A percentile compares a stretch with the other conserved stretches of the same genome.
These are phyloP conservation scores for Uloborus plumipes DNA, from an alignment of 2,888 invertebrate genomes.

Conservation along the genomic window DNA sequence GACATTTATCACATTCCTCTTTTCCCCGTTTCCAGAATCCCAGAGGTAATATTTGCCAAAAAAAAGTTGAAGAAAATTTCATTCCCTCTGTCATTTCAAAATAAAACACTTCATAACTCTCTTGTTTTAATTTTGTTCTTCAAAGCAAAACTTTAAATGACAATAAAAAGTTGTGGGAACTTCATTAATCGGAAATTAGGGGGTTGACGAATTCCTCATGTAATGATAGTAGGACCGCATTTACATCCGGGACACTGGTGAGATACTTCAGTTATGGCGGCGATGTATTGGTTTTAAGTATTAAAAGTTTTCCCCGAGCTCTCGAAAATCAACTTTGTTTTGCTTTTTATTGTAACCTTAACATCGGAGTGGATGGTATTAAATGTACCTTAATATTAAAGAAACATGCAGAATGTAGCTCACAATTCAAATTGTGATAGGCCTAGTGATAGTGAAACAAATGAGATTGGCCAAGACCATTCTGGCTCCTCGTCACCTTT, in stretches of 20 bases:
- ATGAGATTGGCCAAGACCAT: conserved; percentile 72
- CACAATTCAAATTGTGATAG: conserved; percentile 82
- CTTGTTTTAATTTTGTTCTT: no score
- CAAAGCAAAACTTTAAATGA: no score
- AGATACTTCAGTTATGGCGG: conserved; percentile 66
- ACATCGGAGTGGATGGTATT: conserved; percentile 36
- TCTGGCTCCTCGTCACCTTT: conserved; percentile 61
- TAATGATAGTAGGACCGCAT: conserved; percentile 54
- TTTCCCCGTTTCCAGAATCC: no score
- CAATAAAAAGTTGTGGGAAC: background rate
- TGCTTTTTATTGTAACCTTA: conserved; percentile 38
- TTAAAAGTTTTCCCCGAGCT: conserved; percentile 39
- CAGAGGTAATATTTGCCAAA: no score
- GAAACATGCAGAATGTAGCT: conserved; percentile 92
- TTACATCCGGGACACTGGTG: conserved; percentile 62
- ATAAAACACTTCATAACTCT: no score
- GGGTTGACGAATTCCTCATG: conserved; percentile 42
- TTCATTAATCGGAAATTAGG: conserved; percentile 32
- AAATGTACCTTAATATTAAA: conserved; percentile 41
- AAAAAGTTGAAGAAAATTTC: no score
- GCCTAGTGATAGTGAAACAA: conserved; percentile 82
- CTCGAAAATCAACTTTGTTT: conserved; percentile 11
- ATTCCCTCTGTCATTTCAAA: no score
- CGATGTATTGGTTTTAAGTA: conserved; percentile 63
- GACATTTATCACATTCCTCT: no score